Evolutionary conservation across 2,113 vertebrate genomes (phyloP).

Genomic region (Myotis brandtii): DNA sequence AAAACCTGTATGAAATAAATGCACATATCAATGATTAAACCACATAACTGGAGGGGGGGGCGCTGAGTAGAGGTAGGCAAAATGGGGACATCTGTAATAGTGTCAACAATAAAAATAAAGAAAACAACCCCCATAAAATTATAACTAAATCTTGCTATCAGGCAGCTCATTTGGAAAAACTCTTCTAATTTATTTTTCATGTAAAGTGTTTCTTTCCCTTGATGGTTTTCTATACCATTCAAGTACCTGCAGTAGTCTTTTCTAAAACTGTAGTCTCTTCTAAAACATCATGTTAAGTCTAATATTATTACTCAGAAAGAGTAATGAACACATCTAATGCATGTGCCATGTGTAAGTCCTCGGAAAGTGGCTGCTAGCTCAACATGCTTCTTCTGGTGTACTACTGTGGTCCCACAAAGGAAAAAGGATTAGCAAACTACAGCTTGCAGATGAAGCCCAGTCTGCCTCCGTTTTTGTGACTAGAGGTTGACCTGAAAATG

Average conservation of each 20-base stretch:
- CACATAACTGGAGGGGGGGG: not conserved
- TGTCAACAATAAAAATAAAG: not conserved
- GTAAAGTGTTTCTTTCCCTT: not conserved
- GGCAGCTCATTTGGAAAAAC: slow-evolving; percentile 2
- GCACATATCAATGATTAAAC: not conserved
- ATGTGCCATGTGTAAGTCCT: not conserved
- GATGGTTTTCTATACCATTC: not conserved
- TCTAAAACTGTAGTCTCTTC: slow-evolving; percentile 1
- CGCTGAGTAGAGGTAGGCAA: not conserved
- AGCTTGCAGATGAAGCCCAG: not conserved
- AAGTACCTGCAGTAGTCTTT: not conserved
- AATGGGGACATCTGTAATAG: not conserved
- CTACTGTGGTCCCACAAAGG: not conserved
- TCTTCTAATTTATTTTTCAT: not conserved
- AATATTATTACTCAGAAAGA: not conserved
- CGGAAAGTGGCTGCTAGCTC: not conserved
- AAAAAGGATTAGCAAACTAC: not conserved
- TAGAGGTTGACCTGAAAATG: not conserved
- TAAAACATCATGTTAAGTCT: slow-evolving; percentile 34
- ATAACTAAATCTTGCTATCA: slow-evolving; percentile 29
- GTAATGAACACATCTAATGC: not conserved
- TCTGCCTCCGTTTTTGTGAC: not conserved
- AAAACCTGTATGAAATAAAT: not conserved
- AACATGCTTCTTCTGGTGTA: not conserved
- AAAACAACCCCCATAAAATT: not conserved